These are phyloP conservation scores for Sclerodermus sp. DNA, from an alignment of 2,888 invertebrate species.

Conservation along the genomic window DNA sequence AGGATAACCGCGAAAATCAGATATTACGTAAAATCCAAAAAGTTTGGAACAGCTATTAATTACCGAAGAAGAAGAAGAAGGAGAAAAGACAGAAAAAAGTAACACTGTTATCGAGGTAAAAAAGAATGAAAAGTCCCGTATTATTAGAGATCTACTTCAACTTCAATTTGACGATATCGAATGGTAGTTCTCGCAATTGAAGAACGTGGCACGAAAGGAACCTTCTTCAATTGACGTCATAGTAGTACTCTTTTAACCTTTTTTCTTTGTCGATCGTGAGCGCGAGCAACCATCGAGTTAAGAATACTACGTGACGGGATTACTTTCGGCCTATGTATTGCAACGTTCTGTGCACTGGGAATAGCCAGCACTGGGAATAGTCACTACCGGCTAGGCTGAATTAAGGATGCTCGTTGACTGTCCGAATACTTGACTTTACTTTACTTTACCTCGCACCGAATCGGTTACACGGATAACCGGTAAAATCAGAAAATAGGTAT, in stretches of 20 bases:
- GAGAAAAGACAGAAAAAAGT: no score
- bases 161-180: no score
- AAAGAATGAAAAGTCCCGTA: neutral
- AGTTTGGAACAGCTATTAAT: no score
- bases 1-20: no score
- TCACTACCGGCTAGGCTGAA: constrained; percentile 30
- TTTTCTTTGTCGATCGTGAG: constrained; percentile 21
- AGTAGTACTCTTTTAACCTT: constrained; percentile 41
- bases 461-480: no score
- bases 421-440: no score
- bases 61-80: constrained; percentile 11
- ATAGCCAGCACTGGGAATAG: no score
- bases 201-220: constrained; percentile 38
- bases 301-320: constrained; percentile 48
- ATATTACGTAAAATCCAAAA: no score
- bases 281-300: constrained; percentile 28
- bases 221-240: constrained; percentile 58
- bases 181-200: no score
- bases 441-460: no score
- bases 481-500: no score
- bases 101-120: neutral
- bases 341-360: constrained; percentile 31
- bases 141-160: no score
- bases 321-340: constrained; percentile 40
- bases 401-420: constrained; percentile 19